Evolutionary conservation across 2,113 vertebrate genomes (phyloP), one percentile per base, ranked within the genome.

Genomic region (Pseudopipra pipra): DNA sequence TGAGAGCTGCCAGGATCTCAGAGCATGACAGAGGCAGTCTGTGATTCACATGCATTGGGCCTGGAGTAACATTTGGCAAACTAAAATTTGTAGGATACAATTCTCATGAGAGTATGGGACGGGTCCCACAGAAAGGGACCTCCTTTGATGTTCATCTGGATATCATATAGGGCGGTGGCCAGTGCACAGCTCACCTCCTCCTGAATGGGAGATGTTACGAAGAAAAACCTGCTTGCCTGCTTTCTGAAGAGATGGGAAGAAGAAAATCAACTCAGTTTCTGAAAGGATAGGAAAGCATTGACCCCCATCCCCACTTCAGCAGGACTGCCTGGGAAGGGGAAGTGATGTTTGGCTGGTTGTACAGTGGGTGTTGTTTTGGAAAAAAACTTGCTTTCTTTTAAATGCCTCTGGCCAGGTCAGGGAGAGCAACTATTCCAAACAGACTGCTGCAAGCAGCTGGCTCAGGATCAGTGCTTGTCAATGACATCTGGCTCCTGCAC

Each of bases 151-250:
- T n/a, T 56, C 35, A 76, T 71, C 49, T 2, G 5, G 15, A 62
- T 54, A n/a, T 15, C 0, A 2, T 41, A 56, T 0, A 0, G 59
- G 25, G 14, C 59, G 47, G 43, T 58, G 55, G 35, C 35, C 44
- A 85, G n/a, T 4, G 2, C 39, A 51, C 12, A 82, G 33, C 31
- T 76, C 4, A 6, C 27, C 17, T 83, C 49, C 58, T 72, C 56
- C 43, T 55, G 61, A 47, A 23, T 23, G 24, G 46, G 4, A 73
- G 22, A 18, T 18, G 16, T 24, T 54, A 31, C 0, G 1, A 73
- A 66, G 27, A 47, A 85, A 88, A 91, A 54, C 2, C 33, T 58
- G 22, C 22, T 59, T 20, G 12, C 21, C 73, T 70, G 43, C 72
- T 74, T 62, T 79, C 31, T 47, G 63, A 67, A 63, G 27, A 71